Conservation (phyloP, 2,797 vertebrate genomes). For the Podargus strigoides region DNA sequence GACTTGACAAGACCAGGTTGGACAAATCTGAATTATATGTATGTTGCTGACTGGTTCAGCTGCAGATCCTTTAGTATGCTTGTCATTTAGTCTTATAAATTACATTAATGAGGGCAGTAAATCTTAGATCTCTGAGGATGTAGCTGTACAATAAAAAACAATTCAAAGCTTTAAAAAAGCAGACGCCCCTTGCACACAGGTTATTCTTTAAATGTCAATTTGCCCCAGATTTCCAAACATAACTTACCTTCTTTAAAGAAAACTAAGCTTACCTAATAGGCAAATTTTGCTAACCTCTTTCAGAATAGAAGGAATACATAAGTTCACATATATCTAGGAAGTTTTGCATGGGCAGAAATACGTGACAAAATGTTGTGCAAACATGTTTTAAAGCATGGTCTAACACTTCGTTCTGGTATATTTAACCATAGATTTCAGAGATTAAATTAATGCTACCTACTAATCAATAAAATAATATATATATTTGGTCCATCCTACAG, state of each 20-base stretch:
- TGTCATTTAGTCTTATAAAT: constrained; percentile 44
- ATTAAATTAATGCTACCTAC: not conserved
- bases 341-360: not conserved
- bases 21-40: constrained; percentile 41
- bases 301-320: not conserved
- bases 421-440: not conserved
- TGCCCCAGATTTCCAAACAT: not conserved
- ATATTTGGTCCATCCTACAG: not conserved
- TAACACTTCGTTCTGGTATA: not conserved
- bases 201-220: not conserved
- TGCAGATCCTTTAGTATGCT: constrained; percentile 5
- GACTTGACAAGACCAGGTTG: constrained; percentile 53
- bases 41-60: constrained; percentile 23
- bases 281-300: not conserved
- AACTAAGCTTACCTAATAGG: not conserved
- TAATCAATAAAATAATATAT: not conserved
- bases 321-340: not conserved
- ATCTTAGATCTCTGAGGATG: not conserved
- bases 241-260: not conserved
- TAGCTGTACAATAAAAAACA: not conserved
- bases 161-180: not conserved
- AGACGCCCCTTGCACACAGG: not conserved
- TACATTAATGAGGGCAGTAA: constrained; percentile 35
- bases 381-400: not conserved
- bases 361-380: not conserved